These are phyloP conservation scores for Cryptocheilus praepositus DNA, from an alignment of 2,888 invertebrate species.

Conservation along the genomic window DNA sequence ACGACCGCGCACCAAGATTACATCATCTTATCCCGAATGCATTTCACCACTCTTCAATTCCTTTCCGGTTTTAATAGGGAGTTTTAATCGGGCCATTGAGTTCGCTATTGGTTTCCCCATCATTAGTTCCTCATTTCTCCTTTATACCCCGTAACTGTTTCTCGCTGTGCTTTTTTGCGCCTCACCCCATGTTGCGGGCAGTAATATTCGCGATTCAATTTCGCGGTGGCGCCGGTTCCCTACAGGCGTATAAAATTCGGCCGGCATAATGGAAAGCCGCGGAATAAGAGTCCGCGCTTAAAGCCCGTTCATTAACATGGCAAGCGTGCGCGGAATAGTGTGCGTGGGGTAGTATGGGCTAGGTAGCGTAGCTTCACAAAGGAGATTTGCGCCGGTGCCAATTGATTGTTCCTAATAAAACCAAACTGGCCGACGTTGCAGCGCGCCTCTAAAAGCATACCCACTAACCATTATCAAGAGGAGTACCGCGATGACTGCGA, in stretches of 20 bases:
- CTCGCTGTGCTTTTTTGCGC: background rate
- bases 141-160: background rate
- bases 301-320: conserved; percentile 15
- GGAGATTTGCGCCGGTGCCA: conserved; percentile 3
- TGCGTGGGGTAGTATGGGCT: no score
- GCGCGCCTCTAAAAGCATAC: background rate
- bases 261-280: background rate
- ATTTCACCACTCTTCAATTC: background rate
- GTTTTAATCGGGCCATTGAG: background rate
- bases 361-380: background rate
- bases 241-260: conserved; percentile 26
- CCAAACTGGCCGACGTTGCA: background rate
- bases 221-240: conserved; percentile 1
- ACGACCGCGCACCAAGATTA: no score
- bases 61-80: background rate
- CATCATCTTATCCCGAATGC: background rate
- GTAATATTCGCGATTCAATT: conserved; percentile 9
- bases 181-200: background rate
- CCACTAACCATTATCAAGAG: background rate
- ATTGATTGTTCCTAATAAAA: conserved; percentile 18
- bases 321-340: no score
- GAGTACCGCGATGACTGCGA: no score
- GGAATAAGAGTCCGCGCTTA: conserved; percentile 17
- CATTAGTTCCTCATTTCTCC: background rate
- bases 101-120: no score